Percentiles rank a stretch among this genome's conserved stretches.
Evolutionary conservation across 2,888 invertebrate species (phyloP).

Genomic region (Ormia ochracea): DNA sequence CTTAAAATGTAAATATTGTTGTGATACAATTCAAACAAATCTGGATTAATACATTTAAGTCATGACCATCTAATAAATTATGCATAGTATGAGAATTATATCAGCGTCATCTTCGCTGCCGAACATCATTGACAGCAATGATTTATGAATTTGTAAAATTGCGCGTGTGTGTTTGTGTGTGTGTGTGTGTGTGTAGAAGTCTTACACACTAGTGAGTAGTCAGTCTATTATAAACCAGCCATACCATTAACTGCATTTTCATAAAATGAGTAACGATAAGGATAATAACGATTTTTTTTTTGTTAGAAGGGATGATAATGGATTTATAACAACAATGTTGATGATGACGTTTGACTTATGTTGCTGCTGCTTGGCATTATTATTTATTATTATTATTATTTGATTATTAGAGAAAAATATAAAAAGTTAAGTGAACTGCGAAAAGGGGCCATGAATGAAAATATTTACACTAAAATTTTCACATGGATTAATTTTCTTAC

Average conservation of each 20-base stretch:
- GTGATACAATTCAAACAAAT: constrained; percentile 25
- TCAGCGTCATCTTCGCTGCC: constrained; percentile 54
- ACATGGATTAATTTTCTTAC: constrained; percentile 43
- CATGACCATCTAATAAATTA: constrained; percentile 25
- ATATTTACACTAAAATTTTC: constrained; percentile 73
- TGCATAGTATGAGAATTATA: constrained; percentile 6
- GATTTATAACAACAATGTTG: constrained; percentile 16
- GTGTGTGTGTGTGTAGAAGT: constrained; percentile 62
- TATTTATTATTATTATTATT: constrained; percentile 39
- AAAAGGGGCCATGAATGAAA: constrained; percentile 75
- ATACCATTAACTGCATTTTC: constrained; percentile 1
- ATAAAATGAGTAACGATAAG: constrained; percentile 25
- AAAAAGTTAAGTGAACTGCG: constrained; percentile 74
- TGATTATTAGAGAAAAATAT: constrained; percentile 16
- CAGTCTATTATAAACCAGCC: neutral
- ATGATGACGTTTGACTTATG: constrained; percentile 43
- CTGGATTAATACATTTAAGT: constrained; percentile 28
- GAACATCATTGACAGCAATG: constrained; percentile 65
- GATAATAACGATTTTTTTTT: constrained; percentile 31
- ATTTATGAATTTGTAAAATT: constrained; percentile 76
- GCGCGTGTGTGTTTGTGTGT: neutral
- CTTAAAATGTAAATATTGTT: constrained; percentile 46
- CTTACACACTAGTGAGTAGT: constrained; percentile 33
- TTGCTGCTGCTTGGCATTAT: constrained; percentile 30
- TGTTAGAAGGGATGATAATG: constrained; percentile 48